Evolutionary conservation across 2,113 vertebrate species (phyloP).

Genomic region (Muscicapa adusta): DNA sequence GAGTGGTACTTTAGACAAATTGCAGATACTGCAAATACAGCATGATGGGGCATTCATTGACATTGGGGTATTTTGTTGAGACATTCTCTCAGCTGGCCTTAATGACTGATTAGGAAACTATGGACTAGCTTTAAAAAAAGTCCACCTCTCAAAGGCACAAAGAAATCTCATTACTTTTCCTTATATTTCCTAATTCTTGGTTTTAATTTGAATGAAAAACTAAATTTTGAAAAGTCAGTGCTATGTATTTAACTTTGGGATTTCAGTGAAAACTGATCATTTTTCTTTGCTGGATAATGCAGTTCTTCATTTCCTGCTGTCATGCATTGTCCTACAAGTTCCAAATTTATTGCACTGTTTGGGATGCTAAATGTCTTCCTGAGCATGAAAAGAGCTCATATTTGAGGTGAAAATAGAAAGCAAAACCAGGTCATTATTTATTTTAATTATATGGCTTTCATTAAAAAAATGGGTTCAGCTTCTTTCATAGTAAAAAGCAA

Average conservation of each 20-base stretch:
- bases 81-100: neutral
- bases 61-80: neutral
- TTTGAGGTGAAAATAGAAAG: neutral
- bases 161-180: neutral
- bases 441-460: neutral
- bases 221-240: neutral
- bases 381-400: neutral
- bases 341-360: neutral
- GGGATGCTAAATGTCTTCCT: neutral
- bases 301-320: neutral
- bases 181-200: neutral
- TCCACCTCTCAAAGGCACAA: neutral
- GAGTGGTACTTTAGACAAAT: neutral
- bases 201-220: neutral
- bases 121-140: neutral
- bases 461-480: neutral
- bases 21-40: neutral
- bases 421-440: neutral
- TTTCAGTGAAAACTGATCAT: neutral
- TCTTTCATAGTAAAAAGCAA: neutral
- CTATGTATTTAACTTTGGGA: neutral
- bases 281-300: neutral
- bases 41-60: neutral
- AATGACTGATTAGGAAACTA: neutral
- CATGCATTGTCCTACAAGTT: neutral